Evolutionary conservation across 2,797 vertebrate species (phyloP), one percentile per base, ranked within the genome.

Genomic region (Muscicapa striata): DNA sequence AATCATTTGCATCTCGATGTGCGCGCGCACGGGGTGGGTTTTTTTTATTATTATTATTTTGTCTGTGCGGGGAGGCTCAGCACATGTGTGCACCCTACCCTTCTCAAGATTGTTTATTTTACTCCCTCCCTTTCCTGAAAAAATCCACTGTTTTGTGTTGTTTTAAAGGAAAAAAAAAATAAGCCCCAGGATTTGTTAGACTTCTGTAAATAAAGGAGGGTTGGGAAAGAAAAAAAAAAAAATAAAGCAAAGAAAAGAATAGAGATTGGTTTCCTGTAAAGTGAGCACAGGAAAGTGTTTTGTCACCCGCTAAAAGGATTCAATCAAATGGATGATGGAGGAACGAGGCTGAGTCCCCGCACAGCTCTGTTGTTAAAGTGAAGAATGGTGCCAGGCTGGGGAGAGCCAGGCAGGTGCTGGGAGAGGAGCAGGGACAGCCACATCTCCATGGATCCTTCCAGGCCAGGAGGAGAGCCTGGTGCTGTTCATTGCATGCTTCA

Each of bases 1-100:
- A 34, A 34, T 98, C 98, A 99, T 99, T 99, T 99, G 99, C 99
- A 99, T 99, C 98, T 82, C 94, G 92, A 95, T 84, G 83, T 7
- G 9, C 30, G 51, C 40, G 27, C 22, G 22, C 36, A 36, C 12
- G 97, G 95, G 75, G 41, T 91, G 70, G 38, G 7, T 93, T 94
- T 96, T 93, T 27, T 30, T 86, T 91, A 87, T 97, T 12, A 11
- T 95, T 29, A 12, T 40, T 38, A 40, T 66, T 51, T 52, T 52
- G 90, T 38, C 78, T 62, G 77, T 9, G 11, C 13, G 0, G 84
- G 83, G 77, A 82, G 45, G 90, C 86, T 85, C 29, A 2, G 48
- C 4, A 0, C 36, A 36, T 10, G 34, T 26, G 98, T 97, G 59
- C 97, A 96, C 97, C 74, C 59, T 49, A 21, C 62, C 13, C 66